Evolutionary conservation across 2,888 invertebrate species (phyloP), one percentile per base, ranked within the genome.

Genomic region (Reticulitermes lucifugus): DNA sequence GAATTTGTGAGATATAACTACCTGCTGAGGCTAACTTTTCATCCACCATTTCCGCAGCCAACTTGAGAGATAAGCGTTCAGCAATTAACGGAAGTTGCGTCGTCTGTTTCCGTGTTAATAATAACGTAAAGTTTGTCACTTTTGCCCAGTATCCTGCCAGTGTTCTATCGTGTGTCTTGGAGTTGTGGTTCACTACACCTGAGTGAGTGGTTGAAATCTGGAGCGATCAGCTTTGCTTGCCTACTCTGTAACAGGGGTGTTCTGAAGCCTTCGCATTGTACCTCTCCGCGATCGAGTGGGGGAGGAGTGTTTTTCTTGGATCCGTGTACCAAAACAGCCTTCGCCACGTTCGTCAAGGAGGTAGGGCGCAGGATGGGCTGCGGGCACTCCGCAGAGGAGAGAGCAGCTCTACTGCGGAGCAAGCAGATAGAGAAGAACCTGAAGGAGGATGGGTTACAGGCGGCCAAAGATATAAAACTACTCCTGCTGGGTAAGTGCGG

Each of bases 401-500:
- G 94, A 88, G 92, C 92, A 87, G 94, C 94, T 86, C 91, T 93
- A 89, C 94, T 94, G 88, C 90, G 94, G 89, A 93, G 92, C 89
- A 93, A 93, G 89, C 92, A 92, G 89, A 94, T 94, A 88, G 94
- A 94, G 90, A 94, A 93, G 90, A 93, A 94, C 89, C 90, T 94
- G 87, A 94, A 94, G 89, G 94, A 94, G 89, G 94, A 94, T 90
- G 94, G 94, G 71, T 91, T 94, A 87, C 93, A 94, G 89, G 94
- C 94, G 35, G 94, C 94, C 86, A 94, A 94, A 89, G 94, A 94
- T 90, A 94, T 94, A 89, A 94, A 94, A 90, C 91, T 94, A 84
- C 90, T 94, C 86, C 91, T 94, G 75, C 90, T 94, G 87, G 94
- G 94, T 93, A 89, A 90, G 90, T 87, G 51, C 22, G 55, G 12